Evolutionary conservation across 2,888 invertebrate genomes (phyloP).

Genomic region (Orgyia antiqua): DNA sequence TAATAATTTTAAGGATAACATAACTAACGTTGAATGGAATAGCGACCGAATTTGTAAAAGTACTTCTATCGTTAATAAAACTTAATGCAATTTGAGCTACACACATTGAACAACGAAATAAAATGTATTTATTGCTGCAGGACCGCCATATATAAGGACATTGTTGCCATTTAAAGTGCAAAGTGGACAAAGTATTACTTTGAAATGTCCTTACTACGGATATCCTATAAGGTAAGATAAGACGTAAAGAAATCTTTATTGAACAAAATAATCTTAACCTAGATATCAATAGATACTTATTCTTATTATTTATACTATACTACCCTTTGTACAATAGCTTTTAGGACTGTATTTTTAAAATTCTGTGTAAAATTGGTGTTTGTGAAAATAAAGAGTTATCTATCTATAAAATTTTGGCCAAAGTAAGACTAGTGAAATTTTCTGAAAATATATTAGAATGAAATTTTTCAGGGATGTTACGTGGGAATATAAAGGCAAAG

Average conservation of each 20-base stretch:
- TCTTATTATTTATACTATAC: too few species aligned
- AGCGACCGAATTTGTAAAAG: too few species aligned
- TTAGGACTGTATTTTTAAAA: too few species aligned
- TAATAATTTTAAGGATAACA: too few species aligned
- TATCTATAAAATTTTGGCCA: too few species aligned
- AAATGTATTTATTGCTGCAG: constrained; percentile 51
- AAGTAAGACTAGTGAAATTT: too few species aligned
- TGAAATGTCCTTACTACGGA: constrained; percentile 91
- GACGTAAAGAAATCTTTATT: neutral
- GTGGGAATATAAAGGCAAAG: constrained; percentile 71
- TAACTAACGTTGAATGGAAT: too few species aligned
- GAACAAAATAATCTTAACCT: too few species aligned
- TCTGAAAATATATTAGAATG: too few species aligned
- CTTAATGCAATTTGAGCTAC: constrained; percentile 11
- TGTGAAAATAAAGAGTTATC: too few species aligned
- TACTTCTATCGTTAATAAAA: constrained; percentile 4
- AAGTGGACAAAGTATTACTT: constrained; percentile 84
- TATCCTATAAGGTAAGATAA: constrained; percentile 82
- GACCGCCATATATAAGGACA: constrained; percentile 86
- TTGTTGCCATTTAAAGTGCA: constrained; percentile 88
- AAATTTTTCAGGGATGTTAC: constrained; percentile 59
- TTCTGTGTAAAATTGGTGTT: too few species aligned
- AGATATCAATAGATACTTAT: neutral
- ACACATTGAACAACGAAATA: constrained; percentile 13
- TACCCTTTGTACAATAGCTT: too few species aligned